Evolutionary conservation across 2,797 vertebrate species (phyloP).

Genomic region (Amblyraja radiata): DNA sequence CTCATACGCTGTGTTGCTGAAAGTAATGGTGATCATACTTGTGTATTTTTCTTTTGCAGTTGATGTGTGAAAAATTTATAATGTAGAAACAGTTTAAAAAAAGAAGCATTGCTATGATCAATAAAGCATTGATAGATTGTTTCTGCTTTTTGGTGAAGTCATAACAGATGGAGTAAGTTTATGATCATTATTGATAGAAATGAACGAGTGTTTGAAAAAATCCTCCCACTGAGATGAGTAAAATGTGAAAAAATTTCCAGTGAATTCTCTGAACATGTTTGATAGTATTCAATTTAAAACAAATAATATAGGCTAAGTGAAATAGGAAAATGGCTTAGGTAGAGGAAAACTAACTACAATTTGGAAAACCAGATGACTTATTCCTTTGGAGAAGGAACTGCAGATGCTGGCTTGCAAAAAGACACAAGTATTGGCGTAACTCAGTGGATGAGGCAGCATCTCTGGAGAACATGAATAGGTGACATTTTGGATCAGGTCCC

Average conservation of each 20-base stretch:
- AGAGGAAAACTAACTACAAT: not conserved
- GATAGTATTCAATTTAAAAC: not conserved
- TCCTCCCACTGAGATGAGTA: not conserved
- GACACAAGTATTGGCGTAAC: too few relatives aligned
- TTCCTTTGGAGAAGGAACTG: too few relatives aligned
- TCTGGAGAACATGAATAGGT: too few relatives aligned
- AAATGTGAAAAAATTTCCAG: not conserved
- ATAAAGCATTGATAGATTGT: not conserved
- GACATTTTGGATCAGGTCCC: too few relatives aligned
- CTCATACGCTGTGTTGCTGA: not conserved
- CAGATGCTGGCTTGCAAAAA: too few relatives aligned
- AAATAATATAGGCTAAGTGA: not conserved
- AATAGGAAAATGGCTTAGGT: not conserved
- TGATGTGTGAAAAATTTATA: not conserved
- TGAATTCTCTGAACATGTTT: not conserved
- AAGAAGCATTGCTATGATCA: not conserved
- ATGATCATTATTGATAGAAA: not conserved
- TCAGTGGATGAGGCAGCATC: too few relatives aligned
- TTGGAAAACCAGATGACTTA: not conserved
- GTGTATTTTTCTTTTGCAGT: not conserved
- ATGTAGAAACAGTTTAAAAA: not conserved
- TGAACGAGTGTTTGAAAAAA: not conserved
- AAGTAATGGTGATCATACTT: not conserved
- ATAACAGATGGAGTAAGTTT: not conserved
- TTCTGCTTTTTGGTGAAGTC: not conserved